Evolutionary conservation across 2,888 invertebrate species (phyloP), one percentile per base, ranked within the genome.

Genomic region (Phyto melanocephala): DNA sequence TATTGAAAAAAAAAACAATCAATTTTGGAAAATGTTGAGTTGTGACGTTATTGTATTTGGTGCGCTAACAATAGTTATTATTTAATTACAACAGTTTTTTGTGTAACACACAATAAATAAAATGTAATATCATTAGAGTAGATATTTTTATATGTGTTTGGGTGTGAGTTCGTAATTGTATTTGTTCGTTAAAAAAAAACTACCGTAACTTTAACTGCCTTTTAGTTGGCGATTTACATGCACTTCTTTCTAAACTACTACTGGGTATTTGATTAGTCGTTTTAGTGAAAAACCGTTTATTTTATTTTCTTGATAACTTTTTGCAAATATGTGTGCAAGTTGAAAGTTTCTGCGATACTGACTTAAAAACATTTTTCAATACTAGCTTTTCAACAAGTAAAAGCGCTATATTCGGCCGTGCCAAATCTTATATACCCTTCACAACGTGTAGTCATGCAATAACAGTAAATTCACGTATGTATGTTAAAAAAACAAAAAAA

Each of bases 301-400:
- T 40, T 63, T 22, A 15, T 71, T 77, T 56, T 65, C 33, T 63
- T 35, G 17, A 42, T 54, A n/a, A 28, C 37, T 62, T 52, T 77
- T 56, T 45, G n/a, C 45, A 65, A 56, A 47, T 67, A 63, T 79
- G 74, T 65, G 52, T 63, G 52, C 70, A 42, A 76, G 70, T 67
- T 71, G 79, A 82, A 71, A 37, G 79, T 67, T 79, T 79, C 28
- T 76, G 75, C 71, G 82, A 79, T 82, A 82, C 82, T 82, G 82
- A 81, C 78, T 81, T 77, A 77, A 81, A 63, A 77, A 67, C 63
- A 58, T 42, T 63, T 67, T 76, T 79, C 22, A 54, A 82, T 75
- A 82, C 82, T 60, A 82, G 79, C 79, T 82, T 74, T 82, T 65
- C 63, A 50, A 67, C 52, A 80, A 68, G 13, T 37, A 22, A 35